Base-by-base conservation (phyloP, 2,888 invertebrate species). In the Ceraclea dissimilis region DNA sequence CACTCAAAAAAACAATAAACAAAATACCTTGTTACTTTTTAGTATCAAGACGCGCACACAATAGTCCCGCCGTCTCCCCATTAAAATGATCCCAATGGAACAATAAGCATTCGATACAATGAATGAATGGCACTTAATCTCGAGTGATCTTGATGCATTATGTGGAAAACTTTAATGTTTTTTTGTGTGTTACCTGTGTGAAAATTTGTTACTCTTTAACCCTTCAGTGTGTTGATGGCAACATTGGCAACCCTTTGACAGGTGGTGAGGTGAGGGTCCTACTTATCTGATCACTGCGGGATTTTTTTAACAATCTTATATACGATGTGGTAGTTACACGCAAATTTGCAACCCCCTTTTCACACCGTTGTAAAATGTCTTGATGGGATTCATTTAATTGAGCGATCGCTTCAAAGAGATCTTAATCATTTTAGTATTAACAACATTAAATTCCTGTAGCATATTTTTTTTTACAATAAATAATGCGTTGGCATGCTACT, bases 281-380 rank as follows among this genome's bases (percentile, higher is more conserved):
- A 47, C 60, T 60, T 60, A 60, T 60, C 60, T 58, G 58, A 59
- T 60, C 57, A 50, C 57, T 39, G 56, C 56, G 49, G 52, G 56
- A 56, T 54, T 54, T 54, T 47, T 26, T 54, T 54, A 54, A 50
- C 44, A 43, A 44, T 50, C 39, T 50, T 50, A 44, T 54, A 20
- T 19, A 31, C 44, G 16, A 39, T 39, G 39, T 13, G 39, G 39
- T 39, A 39, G 39, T 39, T 39, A 4, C 16, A 39, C 39, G 16
- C 39, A 39, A 39, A 39, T 16, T 39, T 16, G 39, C 39, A 39
- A 39, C 39, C 39, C 39, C 39, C 13, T 39, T 39, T 39, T 39
- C 39, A 39, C 39, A 39, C 39, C 13, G 39, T 39, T 13, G 13
- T 39, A 39, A 39, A 39, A 39, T 39, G 13, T 4, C 8, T 26